Percentiles rank a stretch among this genome's conserved stretches.
These are phyloP conservation scores for Callopanchax toddi DNA, from an alignment of 2,113 vertebrate genomes.

Conservation along the genomic window DNA sequence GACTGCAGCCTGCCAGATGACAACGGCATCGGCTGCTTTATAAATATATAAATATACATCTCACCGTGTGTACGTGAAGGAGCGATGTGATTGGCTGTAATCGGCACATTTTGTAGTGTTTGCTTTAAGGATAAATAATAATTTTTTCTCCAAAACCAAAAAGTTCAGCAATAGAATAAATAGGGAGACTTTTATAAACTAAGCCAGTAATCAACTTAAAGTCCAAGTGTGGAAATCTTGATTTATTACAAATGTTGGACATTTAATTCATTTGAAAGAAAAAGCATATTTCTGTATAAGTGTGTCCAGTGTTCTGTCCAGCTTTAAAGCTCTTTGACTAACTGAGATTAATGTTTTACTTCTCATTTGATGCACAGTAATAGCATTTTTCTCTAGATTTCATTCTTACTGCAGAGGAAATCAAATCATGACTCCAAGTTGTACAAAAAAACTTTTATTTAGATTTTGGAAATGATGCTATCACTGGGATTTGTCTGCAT, in stretches of 20 bases:
- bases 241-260: slow-evolving; percentile 38
- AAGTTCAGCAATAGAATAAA: neutral
- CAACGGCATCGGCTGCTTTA: slow-evolving; percentile 75
- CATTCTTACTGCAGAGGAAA: slow-evolving; percentile 24
- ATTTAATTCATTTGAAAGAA: slow-evolving; percentile 28
- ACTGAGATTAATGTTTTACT: slow-evolving; percentile 48
- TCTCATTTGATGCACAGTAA: slow-evolving; percentile 28
- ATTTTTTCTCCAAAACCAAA: slow-evolving; percentile 4
- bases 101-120: slow-evolving; percentile 85
- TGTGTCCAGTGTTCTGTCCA: neutral
- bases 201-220: slow-evolving; percentile 33
- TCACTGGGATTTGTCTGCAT: too few relatives aligned
- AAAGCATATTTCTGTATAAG: slow-evolving; percentile 4
- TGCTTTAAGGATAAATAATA: too few relatives aligned
- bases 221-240: slow-evolving; percentile 35
- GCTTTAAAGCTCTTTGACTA: neutral
- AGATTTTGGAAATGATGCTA: too few relatives aligned
- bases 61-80: slow-evolving; percentile 42
- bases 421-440: slow-evolving; percentile 20
- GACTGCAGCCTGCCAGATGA: slow-evolving; percentile 87
- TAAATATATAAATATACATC: slow-evolving; percentile 61
- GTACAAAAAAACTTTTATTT: neutral
- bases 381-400: slow-evolving; percentile 32
- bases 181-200: neutral
- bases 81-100: slow-evolving; percentile 83